Evolutionary conservation across 2,113 vertebrate species (phyloP).

Genomic region (Chauna torquata): DNA sequence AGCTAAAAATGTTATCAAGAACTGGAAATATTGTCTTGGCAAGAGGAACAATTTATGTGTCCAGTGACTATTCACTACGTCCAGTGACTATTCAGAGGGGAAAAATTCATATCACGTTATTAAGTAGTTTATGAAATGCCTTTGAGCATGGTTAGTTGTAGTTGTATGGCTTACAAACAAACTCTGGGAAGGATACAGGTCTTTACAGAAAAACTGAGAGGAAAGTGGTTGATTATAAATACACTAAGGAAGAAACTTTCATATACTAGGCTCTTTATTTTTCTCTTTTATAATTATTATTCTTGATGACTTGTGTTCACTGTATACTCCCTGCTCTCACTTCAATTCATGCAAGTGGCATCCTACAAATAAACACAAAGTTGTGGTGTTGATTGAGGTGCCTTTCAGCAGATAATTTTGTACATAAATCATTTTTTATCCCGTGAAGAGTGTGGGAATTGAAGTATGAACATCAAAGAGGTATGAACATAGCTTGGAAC

Average conservation of each 20-base stretch:
- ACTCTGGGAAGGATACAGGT: constrained; percentile 77
- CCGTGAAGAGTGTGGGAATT: background rate
- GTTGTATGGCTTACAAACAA: constrained; percentile 18
- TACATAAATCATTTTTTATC: background rate
- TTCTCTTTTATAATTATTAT: constrained; percentile 56
- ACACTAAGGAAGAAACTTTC: constrained; percentile 72
- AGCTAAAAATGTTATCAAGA: background rate
- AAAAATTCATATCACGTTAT: constrained; percentile 44
- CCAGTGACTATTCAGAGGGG: too few relatives aligned
- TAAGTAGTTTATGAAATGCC: constrained; percentile 10
- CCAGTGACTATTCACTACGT: background rate
- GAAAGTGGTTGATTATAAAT: constrained; percentile 72
- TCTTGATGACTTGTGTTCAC: constrained; percentile 46
- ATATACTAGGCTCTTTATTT: constrained; percentile 58
- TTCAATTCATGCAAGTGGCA: background rate
- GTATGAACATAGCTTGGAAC: background rate
- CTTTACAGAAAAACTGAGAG: constrained; percentile 77
- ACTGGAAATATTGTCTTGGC: background rate
- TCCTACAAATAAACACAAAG: constrained; percentile 2
- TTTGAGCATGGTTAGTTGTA: constrained; percentile 53
- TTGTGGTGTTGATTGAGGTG: background rate
- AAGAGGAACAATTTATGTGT: background rate
- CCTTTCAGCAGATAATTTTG: constrained; percentile 21
- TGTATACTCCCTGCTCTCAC: background rate
- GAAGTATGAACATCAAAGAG: background rate